Base-by-base conservation (phyloP, 1,140 invertebrate genomes). In the Palaemon carinicauda region DNA sequence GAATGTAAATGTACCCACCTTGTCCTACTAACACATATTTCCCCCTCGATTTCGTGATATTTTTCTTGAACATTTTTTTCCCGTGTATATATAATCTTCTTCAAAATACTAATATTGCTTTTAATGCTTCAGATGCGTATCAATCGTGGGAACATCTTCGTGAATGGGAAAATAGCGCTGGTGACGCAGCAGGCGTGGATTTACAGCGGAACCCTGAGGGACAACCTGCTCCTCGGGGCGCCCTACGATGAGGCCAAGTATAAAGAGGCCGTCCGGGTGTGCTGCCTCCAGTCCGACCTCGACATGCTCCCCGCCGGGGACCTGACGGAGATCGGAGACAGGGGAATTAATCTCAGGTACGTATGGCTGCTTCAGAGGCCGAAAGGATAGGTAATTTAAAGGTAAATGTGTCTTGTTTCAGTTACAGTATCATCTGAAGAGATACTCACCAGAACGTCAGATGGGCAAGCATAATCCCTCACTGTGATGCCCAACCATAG, bases 181-280 rank as follows among this genome's bases (percentile, higher is more conserved):
- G 93, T 94, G 10, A 90, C 93, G 0, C 94, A 94, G 89, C 91
- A 93, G 84, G 92, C 94, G 2, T 94, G 94, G 94, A 94, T 94
- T 74, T 93, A 93, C 88, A 94, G 93, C 89, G 90, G 90, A 56
- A 92, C 93, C 0, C 78, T 94, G 7, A 90, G 91, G 53, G 92
- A 95, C 88, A 95, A 95, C 90, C 94, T 95, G 87, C 80, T 94
- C 10, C 95, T 96, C 91, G 94, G 94, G 15, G 90, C 91, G 60
- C 82, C 90, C 3, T 94, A 91, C 89, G 90, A 94, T 75, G 84
- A 90, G 77, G 88, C 90, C 24, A 90, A 90, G 65, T 94, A 94
- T 89, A 90, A 92, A n/a, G 90, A 89, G 69, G 92, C 92, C 0
- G 91, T 93, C 89, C 92, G 94, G 91, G 88, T 89, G 2, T 93